Conservation (phyloP, 2,888 invertebrate genomes). For the Drymonia ruficornis region DNA sequence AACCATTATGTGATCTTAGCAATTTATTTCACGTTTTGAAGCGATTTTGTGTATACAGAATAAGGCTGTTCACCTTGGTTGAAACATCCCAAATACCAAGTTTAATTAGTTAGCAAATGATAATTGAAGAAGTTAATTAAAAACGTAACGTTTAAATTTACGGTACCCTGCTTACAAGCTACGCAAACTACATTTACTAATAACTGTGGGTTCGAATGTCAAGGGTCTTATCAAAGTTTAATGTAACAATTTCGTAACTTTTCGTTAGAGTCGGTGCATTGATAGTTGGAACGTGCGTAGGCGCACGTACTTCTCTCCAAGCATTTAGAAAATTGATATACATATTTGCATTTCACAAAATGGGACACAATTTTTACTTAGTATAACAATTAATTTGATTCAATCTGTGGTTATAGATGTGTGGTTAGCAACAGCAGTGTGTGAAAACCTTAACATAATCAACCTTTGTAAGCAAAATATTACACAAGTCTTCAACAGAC, state of each 20-base stretch:
- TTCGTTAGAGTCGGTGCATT: neutral
- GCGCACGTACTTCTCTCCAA: neutral
- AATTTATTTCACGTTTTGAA: no score
- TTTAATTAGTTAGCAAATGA: neutral
- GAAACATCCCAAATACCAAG: neutral
- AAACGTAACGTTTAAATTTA: neutral
- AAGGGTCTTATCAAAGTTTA: neutral
- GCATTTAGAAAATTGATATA: neutral
- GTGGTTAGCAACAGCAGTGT: no score
- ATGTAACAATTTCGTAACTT: neutral
- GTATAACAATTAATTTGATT: no score
- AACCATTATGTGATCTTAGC: no score
- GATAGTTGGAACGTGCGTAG: neutral
- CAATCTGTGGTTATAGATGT: no score
- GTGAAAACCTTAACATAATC: no score
- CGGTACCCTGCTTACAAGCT: neutral
- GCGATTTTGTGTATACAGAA: no score
- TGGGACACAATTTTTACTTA: neutral
- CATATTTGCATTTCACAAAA: neutral
- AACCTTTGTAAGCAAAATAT: no score
- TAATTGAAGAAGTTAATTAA: slow-evolving; percentile 2
- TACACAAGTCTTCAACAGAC: neutral
- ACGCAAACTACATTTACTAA: no score
- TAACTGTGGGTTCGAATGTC: neutral
- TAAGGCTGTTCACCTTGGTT: neutral